Evolutionary conservation across 2,113 vertebrate genomes (phyloP).

Genomic region (Verasper variegatus): DNA sequence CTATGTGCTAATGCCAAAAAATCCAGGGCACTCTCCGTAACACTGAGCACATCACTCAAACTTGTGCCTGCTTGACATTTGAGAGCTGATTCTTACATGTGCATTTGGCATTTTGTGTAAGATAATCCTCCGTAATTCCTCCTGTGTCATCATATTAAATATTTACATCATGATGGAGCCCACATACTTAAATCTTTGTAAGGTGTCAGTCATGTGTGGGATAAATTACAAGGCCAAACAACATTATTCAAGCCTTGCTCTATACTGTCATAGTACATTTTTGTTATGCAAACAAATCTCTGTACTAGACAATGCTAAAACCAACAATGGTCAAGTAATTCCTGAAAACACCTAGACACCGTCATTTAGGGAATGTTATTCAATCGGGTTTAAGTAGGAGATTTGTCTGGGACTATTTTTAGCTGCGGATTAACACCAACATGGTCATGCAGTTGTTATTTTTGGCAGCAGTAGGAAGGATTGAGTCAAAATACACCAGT

Average conservation of each 20-base stretch:
- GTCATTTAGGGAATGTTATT: background rate
- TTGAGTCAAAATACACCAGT: background rate
- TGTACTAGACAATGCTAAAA: background rate
- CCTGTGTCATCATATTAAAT: background rate
- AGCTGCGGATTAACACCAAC: background rate
- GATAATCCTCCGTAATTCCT: constrained; percentile 40
- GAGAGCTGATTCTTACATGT: constrained; percentile 39
- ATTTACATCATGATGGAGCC: background rate
- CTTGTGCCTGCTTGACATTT: constrained; percentile 63
- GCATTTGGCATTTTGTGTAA: constrained; percentile 51
- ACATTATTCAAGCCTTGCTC: background rate
- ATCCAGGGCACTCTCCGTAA: constrained; percentile 41
- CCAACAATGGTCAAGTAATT: background rate
- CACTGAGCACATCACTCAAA: constrained; percentile 53
- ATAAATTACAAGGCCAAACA: background rate
- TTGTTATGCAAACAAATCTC: background rate
- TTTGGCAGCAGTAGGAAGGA: background rate
- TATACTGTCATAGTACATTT: background rate
- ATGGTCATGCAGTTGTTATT: background rate
- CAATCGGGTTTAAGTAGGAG: background rate
- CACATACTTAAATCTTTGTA: background rate
- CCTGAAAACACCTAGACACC: too few relatives aligned
- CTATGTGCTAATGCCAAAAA: constrained; percentile 35
- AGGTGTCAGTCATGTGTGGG: constrained; percentile 12
- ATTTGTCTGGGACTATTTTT: background rate